Evolutionary conservation across 2,797 vertebrate genomes (phyloP), one percentile per base, ranked within the genome.

Genomic region (Cygnus olor): DNA sequence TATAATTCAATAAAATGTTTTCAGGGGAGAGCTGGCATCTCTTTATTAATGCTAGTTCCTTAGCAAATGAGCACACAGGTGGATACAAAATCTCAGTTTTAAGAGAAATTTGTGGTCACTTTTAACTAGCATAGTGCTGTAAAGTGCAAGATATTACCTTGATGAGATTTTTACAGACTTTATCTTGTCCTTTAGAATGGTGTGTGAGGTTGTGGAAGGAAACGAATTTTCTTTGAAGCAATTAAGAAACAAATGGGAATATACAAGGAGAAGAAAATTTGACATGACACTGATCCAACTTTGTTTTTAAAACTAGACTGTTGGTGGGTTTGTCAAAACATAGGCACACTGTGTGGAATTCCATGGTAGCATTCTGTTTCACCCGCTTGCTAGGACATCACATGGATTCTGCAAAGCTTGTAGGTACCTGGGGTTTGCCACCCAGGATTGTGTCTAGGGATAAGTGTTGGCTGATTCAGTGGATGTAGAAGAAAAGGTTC

Each of bases 201-300:
- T n/a, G 34, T 56, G 27, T 18, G 58, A 85, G 86, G 58, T 54
- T 68, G 22, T 54, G 71, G 57, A 28, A 63, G 78, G 64, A 19
- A 89, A 42, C 38, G 49, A 27, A 18, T 47, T 64, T 6, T 64
- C 27, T 40, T 47, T 47, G 38, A 16, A 70, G n/a, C 71, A 81
- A 82, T 54, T 93, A 71, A 92, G 66, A 87, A 94, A 58, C 19
- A 76, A 85, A 74, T 38, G 51, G 40, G 28, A 90, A 79, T 61
- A 32, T 30, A 45, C 13, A 57, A 56, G 45, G 53, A n/a, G 36
- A 80, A 93, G 79, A 58, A 91, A 60, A 44, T 11, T 11, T 27
- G 32, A 51, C 24, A 9, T 22, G 85, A 42, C 58, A 19, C 20
- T 53, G 38, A 5, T 30, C 53, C 45, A 32, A 38, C 32, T 38